These are phyloP conservation scores for Charaxes varanes DNA, from an alignment of 1,140 invertebrate species.

Conservation along the genomic window DNA sequence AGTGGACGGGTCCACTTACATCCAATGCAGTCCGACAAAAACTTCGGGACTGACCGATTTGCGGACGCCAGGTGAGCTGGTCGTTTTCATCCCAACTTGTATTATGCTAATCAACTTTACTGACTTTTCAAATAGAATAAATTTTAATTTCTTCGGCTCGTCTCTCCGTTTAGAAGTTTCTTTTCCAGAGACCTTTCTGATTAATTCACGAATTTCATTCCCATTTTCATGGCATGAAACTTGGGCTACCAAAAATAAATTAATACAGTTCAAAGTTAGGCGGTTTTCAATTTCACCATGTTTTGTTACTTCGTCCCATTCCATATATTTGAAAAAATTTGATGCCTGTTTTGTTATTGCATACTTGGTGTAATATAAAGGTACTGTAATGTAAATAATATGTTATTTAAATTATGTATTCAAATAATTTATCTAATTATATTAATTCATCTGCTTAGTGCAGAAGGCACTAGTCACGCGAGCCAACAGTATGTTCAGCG, in stretches of 20 bases:
- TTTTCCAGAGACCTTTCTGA: slow-evolving; percentile 57
- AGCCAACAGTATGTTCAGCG: no score
- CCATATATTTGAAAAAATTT: neutral
- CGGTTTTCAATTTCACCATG: no score
- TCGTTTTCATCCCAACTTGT: slow-evolving; percentile 46
- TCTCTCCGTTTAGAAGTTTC: slow-evolving; percentile 51
- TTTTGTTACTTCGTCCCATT: no score
- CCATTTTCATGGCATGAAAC: slow-evolving; percentile 58
- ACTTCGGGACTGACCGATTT: slow-evolving; percentile 27
- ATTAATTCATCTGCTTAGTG: no score
- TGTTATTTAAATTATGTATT: no score
- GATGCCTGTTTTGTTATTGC: neutral
- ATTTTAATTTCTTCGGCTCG: slow-evolving; percentile 52
- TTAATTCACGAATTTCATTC: slow-evolving; percentile 64
- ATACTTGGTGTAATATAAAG: no score
- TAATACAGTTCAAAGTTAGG: no score
- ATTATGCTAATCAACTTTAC: slow-evolving; percentile 51
- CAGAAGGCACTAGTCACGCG: no score
- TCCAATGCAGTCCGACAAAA: slow-evolving; percentile 12
- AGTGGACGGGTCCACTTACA: slow-evolving; percentile 9
- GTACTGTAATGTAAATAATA: no score
- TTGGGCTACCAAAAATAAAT: slow-evolving; percentile 20
- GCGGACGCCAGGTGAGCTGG: slow-evolving; percentile 29
- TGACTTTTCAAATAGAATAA: slow-evolving; percentile 50
- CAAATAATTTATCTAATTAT: no score